These are phyloP conservation scores for Eubucco bourcierii DNA, from an alignment of 2,113 vertebrate genomes.

Conservation along the genomic window DNA sequence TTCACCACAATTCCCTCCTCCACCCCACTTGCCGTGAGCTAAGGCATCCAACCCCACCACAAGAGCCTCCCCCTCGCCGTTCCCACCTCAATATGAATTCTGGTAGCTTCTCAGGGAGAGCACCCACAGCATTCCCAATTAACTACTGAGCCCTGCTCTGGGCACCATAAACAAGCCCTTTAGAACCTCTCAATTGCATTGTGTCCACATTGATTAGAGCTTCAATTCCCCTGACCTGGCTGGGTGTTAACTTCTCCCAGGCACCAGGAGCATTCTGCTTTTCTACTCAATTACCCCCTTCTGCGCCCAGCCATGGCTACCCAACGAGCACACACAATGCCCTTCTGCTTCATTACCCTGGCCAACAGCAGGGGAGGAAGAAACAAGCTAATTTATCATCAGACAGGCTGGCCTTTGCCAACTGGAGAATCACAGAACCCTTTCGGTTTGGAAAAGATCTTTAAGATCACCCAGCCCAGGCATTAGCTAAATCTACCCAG, in stretches of 20 bases:
- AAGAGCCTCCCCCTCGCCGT: too few species aligned
- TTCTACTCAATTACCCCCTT: slow-evolving; percentile 94
- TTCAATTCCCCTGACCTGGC: slow-evolving; percentile 82
- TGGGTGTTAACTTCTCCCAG: slow-evolving; percentile 83
- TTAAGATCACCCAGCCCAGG: too few species aligned
- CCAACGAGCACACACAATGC: slow-evolving; percentile 88
- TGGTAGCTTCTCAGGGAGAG: too few species aligned
- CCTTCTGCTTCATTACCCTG: slow-evolving; percentile 93
- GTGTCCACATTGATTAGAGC: slow-evolving; percentile 85
- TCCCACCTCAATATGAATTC: too few species aligned
- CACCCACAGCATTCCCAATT: slow-evolving; percentile 68
- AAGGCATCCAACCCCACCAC: too few species aligned
- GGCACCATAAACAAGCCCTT: slow-evolving; percentile 73
- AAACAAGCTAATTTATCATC: slow-evolving; percentile 91
- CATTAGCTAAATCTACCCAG: background rate
- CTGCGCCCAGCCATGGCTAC: slow-evolving; percentile 74
- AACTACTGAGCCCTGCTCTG: slow-evolving; percentile 69
- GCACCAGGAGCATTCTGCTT: slow-evolving; percentile 82
- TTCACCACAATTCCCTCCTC: too few species aligned
- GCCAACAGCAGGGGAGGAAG: slow-evolving; percentile 82
- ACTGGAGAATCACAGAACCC: background rate
- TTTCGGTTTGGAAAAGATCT: too few species aligned
- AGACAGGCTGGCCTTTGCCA: slow-evolving; percentile 63
- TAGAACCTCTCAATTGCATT: slow-evolving; percentile 76
- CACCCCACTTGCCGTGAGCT: too few species aligned